Base-by-base conservation (phyloP, 2,888 invertebrate genomes). In the Noctua comes region DNA sequence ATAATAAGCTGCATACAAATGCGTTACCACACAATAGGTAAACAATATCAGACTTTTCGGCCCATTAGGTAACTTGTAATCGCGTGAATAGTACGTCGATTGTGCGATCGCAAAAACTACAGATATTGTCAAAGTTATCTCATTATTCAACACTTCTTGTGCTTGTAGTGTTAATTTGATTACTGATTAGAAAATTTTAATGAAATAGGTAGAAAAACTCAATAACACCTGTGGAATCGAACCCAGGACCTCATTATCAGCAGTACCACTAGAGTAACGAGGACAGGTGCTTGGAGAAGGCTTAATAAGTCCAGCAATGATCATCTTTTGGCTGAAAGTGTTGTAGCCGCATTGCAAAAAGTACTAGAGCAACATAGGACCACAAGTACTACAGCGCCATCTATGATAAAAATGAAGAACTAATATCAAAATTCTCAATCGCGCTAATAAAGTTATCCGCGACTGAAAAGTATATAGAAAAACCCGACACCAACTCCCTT, bases 91-190 rank as follows among this genome's bases (percentile, higher is more conserved):
- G 59, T 27, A 27, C 62, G 2, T 31, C 57, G 65, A 75, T 77
- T 85, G 83, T 83, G 11, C 2, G 48, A 62, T n/a, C 54, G n/a
- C 21, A 84, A 88, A 77, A 86, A 87, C 69, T 10, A 24, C 40
- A 21, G 62, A 88, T 85, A 85, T 86, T 88, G 88, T 88, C 84
- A 68, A 73, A 77, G 73, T 64, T 79, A 59, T 79, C 84, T 62
- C 83, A 69, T 86, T 68, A 76, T 79, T 75, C 75, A 86, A 79
- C 83, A 51, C 51, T 70, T 73, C 31, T 83, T 84, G 76, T 70
- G 66, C 59, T 73, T 7, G 24, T n/a, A 11, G 18, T 31, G n/a
- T 75, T 69, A 62, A 68, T 36, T 66, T 62, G 54, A 78, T 83
- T 75, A 62, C 10, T 46, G 13, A 40, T 46, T n/a, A 40, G 31